phyloP scores from a whole-genome alignment of 2,888 invertebrate genomes.

The Gandaritis pyraliata region DNA sequence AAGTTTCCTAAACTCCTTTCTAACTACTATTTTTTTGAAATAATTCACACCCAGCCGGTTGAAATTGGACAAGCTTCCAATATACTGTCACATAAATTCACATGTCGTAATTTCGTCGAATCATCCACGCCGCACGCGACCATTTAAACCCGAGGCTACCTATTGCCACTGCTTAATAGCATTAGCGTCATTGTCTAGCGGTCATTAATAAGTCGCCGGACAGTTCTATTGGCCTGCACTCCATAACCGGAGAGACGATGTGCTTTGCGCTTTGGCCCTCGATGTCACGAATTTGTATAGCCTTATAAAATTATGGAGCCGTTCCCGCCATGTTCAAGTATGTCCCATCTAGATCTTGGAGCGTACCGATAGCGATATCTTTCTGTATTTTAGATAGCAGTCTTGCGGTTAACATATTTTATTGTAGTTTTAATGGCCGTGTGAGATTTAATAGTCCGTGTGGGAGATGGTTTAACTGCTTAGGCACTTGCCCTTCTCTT shows the following conservation, averaged over 20 bases:
- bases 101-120: slow-evolving; percentile 39
- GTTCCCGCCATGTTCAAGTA: slow-evolving; percentile 48
- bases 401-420: slow-evolving; percentile 34
- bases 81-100: slow-evolving; percentile 30
- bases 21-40: not conserved
- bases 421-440: slow-evolving; percentile 36
- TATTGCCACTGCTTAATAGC: slow-evolving; percentile 74
- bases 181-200: slow-evolving; percentile 76
- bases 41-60: slow-evolving; percentile 10
- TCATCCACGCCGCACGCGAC: slow-evolving; percentile 49
- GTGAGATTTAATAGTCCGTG: slow-evolving; percentile 33
- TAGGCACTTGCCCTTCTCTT: slow-evolving; percentile 26
- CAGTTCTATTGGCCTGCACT: slow-evolving; percentile 74
- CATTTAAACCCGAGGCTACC: slow-evolving; percentile 61
- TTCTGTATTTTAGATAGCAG: slow-evolving; percentile 27
- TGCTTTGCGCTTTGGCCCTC: slow-evolving; percentile 48
- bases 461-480: slow-evolving; percentile 31
- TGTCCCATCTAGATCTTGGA: slow-evolving; percentile 43
- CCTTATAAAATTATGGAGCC: slow-evolving; percentile 51
- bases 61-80: slow-evolving; percentile 25
- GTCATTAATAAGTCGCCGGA: slow-evolving; percentile 77
- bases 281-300: slow-evolving; percentile 76
- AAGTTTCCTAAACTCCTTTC: not conserved
- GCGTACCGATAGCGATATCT: slow-evolving; percentile 38
- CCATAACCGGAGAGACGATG: slow-evolving; percentile 68